phyloP scores from a whole-genome alignment of 2,797 vertebrate genomes.

The Pipistrellus pipistrellus region DNA sequence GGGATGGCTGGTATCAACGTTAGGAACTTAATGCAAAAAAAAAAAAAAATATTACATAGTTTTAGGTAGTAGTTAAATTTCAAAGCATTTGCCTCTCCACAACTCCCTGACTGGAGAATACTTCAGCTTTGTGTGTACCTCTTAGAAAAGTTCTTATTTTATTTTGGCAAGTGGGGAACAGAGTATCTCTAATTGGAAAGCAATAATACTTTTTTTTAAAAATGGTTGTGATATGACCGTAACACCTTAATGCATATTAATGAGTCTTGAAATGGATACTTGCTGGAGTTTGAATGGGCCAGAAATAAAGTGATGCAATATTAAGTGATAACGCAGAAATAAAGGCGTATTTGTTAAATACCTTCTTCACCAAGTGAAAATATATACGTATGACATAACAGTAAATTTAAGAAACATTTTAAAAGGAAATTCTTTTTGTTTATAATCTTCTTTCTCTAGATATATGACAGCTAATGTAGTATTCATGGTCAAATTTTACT shows the following conservation, averaged over 20 bases:
- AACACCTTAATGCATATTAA: conserved; percentile 36
- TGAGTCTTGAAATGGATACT: not conserved
- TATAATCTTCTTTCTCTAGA: conserved; percentile 26
- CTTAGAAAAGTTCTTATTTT: conserved; percentile 78
- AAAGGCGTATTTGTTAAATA: conserved; percentile 67
- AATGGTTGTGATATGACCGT: conserved; percentile 44
- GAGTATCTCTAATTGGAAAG: conserved; percentile 77
- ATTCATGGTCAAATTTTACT: conserved; percentile 78
- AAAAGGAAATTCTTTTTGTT: conserved; percentile 40
- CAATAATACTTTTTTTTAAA: conserved; percentile 22
- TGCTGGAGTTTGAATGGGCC: conserved; percentile 46
- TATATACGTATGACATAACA: conserved; percentile 38
- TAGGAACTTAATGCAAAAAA: not conserved
- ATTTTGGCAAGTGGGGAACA: conserved; percentile 74
- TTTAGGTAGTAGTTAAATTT: not conserved
- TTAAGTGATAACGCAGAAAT: conserved; percentile 64
- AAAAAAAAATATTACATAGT: not conserved
- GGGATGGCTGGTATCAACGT: not conserved
- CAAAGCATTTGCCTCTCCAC: conserved; percentile 30
- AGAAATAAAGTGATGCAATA: conserved; percentile 36
- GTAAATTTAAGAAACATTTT: conserved; percentile 63
- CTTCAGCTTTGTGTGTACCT: conserved; percentile 68
- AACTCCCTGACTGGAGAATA: conserved; percentile 62
- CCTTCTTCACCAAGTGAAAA: conserved; percentile 52
- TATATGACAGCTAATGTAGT: conserved; percentile 47